These are phyloP conservation scores for Rambutsinella grinnellia DNA, from an alignment of 2,888 invertebrate genomes.

Conservation along the genomic window DNA sequence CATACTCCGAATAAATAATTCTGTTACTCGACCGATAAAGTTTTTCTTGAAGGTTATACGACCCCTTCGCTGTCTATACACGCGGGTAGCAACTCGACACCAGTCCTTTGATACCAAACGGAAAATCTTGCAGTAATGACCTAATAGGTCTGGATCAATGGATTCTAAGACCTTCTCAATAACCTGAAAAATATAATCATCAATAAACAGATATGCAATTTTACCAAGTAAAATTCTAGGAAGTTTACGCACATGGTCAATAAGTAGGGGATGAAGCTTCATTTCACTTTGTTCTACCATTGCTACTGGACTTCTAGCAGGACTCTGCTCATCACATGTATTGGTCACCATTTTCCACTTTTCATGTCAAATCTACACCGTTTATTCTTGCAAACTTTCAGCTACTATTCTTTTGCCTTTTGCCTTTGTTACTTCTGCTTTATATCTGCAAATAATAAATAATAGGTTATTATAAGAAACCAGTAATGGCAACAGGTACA, in stretches of 20 bases:
- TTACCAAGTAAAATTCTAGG: neutral
- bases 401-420: no score
- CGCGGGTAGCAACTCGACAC: conserved; percentile 27
- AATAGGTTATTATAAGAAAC: no score
- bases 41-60: conserved; percentile 41
- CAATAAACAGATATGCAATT: neutral
- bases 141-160: conserved; percentile 32
- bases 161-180: conserved; percentile 34
- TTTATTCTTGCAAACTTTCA: no score
- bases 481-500: no score
- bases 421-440: no score
- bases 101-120: conserved; percentile 43
- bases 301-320: no score
- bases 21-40: conserved; percentile 43
- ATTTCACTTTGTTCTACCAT: no score
- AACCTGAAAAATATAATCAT: conserved; percentile 15
- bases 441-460: no score
- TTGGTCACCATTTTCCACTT: no score
- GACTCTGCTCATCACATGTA: no score
- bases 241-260: conserved; percentile 46
- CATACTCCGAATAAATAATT: conserved; percentile 43
- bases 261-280: conserved; percentile 38
- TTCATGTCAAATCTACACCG: no score
- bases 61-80: conserved; percentile 30
- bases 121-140: conserved; percentile 43